Evolutionary conservation across 2,797 vertebrate species (phyloP).

Genomic region (Galaxias olidus): DNA sequence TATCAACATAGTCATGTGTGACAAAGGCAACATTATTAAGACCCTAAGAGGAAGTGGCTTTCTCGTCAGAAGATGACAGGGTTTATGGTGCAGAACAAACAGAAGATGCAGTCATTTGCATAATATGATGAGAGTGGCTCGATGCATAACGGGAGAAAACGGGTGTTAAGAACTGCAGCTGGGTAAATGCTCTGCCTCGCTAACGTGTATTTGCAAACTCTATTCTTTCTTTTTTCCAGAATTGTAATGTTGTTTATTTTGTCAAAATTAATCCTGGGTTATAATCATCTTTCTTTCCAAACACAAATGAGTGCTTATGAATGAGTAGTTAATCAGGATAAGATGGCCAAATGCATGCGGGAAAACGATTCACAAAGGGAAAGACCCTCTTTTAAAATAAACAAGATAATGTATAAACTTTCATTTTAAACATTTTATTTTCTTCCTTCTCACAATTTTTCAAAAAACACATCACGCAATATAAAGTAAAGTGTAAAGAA

Average conservation of each 20-base stretch:
- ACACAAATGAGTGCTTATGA: slow-evolving; percentile 46
- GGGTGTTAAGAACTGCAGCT: slow-evolving; percentile 45
- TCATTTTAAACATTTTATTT: not conserved
- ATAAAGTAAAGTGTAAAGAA: slow-evolving; percentile 38
- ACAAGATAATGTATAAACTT: not conserved
- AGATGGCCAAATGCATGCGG: slow-evolving; percentile 17
- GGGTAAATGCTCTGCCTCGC: slow-evolving; percentile 16
- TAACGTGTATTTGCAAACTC: slow-evolving; percentile 42
- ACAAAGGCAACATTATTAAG: slow-evolving; percentile 27
- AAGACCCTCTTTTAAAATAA: not conserved
- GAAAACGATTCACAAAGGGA: slow-evolving; percentile 26
- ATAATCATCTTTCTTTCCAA: slow-evolving; percentile 37
- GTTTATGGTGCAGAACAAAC: slow-evolving; percentile 67
- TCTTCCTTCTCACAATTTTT: not conserved
- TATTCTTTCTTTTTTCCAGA: slow-evolving; percentile 26
- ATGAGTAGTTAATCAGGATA: slow-evolving; percentile 43
- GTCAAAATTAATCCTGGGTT: slow-evolving; percentile 28
- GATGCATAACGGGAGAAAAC: slow-evolving; percentile 59
- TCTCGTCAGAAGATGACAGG: slow-evolving; percentile 47
- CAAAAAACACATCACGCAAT: not conserved
- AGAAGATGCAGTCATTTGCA: slow-evolving; percentile 68
- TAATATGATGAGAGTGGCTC: slow-evolving; percentile 69
- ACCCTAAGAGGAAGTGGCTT: slow-evolving; percentile 47
- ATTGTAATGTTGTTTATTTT: slow-evolving; percentile 45
- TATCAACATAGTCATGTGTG: slow-evolving; percentile 48